A percentile compares a stretch with the other conserved stretches of the same genome.
phyloP scores from a whole-genome alignment of 2,113 vertebrate species.

The Barnardius zonarius region DNA sequence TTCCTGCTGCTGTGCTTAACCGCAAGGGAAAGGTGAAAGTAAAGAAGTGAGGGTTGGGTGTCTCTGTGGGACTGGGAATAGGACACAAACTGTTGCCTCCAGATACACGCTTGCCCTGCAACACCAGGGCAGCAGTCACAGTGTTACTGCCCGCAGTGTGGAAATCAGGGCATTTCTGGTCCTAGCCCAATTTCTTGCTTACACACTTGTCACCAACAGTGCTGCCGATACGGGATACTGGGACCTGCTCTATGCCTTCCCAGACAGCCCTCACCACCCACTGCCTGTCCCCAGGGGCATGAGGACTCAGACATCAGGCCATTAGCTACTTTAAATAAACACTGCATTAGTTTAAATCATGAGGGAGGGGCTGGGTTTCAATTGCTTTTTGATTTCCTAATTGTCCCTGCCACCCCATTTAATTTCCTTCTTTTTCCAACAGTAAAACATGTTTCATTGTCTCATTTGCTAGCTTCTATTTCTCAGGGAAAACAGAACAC shows the following conservation, averaged over 20 bases:
- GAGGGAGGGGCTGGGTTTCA: neutral
- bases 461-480: neutral
- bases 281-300: neutral
- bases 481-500: neutral
- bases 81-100: neutral
- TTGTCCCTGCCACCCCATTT: neutral
- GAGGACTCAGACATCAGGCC: neutral
- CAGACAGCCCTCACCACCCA: neutral
- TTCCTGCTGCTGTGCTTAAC: neutral
- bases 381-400: neutral
- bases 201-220: neutral
- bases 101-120: neutral
- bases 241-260: neutral
- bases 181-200: neutral
- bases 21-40: neutral
- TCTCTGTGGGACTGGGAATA: neutral
- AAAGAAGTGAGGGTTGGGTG: neutral
- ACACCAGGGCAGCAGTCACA: neutral
- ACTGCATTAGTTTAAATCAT: neutral
- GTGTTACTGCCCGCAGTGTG: neutral
- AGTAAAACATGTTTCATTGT: neutral
- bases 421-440: neutral
- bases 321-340: neutral
- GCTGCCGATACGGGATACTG: neutral
- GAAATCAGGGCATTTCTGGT: neutral